Base-by-base conservation (phyloP, 1,140 invertebrate species). In the Leptinotarsa defecta region DNA sequence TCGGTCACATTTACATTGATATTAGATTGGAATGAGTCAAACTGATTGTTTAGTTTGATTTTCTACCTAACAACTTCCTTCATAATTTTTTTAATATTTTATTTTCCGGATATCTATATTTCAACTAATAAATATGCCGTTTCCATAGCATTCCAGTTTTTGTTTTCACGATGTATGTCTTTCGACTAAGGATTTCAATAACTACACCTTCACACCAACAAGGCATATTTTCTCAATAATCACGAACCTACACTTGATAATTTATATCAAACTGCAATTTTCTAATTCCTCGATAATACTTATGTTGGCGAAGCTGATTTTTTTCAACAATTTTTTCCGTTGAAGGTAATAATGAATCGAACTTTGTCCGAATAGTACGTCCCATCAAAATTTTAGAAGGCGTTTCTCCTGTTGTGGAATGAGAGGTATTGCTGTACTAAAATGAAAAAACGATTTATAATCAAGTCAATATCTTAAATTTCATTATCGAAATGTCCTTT, bases 341-440 rank as follows among this genome's bases (percentile, higher is more conserved):
- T 27, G 4, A 27, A 27, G 24, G 24, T 27, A 63, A 48, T n/a
- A 77, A 27, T n/a, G 61, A 64, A 64, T 74, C 76, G n/a, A 77
- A 69, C 34, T 61, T 64, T 20, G 73, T 57, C 43, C 72, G 6
- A 4, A 74, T 15, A 61, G 52, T 52, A 20, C 68, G 27, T 13
- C 73, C 73, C 15, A 77, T 61, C 22, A 74, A 27, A 27, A 77
- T 22, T 69, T 77, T 65, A 4, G 76, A 57, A 19, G 76, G 73
- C 20, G 20, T 72, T 77, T 68, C 65, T 15, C 68, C 68, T 48
- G 76, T 74, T n/a, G 73, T 77, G 48, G 65, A 62, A 77, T 74
- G 65, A 3, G 73, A 48, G 15, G 73, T 77, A 43, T 74, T 77
- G 19, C 72, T 52, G 48, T 74, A 70, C 13, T 62, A 49, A 69